Base-by-base conservation (phyloP, 2,113 vertebrate species). In the Xyrauchen texanus region DNA sequence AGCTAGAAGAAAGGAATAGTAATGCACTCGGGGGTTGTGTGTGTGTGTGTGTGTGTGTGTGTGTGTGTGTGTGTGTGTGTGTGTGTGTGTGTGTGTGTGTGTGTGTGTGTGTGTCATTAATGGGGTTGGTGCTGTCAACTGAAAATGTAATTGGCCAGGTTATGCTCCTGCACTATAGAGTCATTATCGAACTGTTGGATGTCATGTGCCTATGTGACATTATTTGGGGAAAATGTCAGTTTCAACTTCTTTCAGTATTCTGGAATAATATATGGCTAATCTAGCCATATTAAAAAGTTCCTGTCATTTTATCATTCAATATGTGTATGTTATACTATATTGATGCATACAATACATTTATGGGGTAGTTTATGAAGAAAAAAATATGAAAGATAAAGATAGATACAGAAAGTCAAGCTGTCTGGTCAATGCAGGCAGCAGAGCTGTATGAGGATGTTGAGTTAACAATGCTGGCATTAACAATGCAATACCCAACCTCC, bases 401-500 rank as follows among this genome's bases (percentile, higher is more conserved):
- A 34, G 49, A 73, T 73, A 84, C 49, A 77, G 68, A 69, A 63
- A 64, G 90, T 89, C 83, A 71, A 78, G 55, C 88, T 34, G 21
- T 34, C 21, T 34, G 21, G 21, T 34, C 21, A 34, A 34, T 34
- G 21, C 21, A 90, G 91, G 91, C 90, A 91, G 88, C 87, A 88
- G 64, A 85, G 44, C 83, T 81, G 92, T 93, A 93, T 89, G 92
- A 91, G 88, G 92, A 93, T 92, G 91, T 92, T 94, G 88, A 94
- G 21, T 34, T 34, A 34, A n/a, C n/a, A n/a, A n/a, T 34, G 21
- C 21, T 34, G 21, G 21, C 21, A 34, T 34, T 34, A 34, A 34
- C 21, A 34, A 3, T 34, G 21, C 21, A 34, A 34, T 34, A 34
- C 1, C 1, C 21, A 34, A 34, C 21, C 21, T 34, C 21, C 21